Evolutionary conservation across 2,797 vertebrate genomes (phyloP).

Genomic region (Enteromius anoplus): DNA sequence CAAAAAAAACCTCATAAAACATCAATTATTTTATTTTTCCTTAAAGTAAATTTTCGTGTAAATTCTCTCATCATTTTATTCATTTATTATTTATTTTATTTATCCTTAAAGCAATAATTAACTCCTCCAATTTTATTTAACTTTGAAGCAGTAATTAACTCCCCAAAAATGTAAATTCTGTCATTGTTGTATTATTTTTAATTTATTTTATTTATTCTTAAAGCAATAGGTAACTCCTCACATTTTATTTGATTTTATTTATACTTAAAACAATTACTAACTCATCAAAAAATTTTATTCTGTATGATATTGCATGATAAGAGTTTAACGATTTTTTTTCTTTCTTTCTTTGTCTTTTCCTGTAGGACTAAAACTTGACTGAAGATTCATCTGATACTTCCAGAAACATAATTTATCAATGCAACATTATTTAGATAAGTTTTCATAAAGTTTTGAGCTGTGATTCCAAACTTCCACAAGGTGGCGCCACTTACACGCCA

Average conservation of each 20-base stretch:
- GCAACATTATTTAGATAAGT: background rate
- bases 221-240: too few relatives aligned
- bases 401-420: background rate
- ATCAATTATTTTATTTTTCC: too few relatives aligned
- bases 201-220: too few relatives aligned
- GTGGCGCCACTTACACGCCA: background rate
- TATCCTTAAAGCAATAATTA: background rate
- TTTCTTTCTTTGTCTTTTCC: background rate
- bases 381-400: background rate
- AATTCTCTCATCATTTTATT: background rate
- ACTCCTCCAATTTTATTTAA: background rate
- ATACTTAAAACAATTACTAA: too few relatives aligned
- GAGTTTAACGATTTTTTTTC: background rate
- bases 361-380: conserved; percentile 15
- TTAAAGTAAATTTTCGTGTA: background rate
- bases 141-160: background rate
- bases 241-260: too few relatives aligned
- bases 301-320: too few relatives aligned
- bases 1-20: background rate
- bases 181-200: background rate
- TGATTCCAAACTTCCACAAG: background rate
- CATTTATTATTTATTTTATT: background rate
- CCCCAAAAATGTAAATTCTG: background rate
- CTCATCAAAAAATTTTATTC: too few relatives aligned
- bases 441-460: background rate